phyloP scores from a whole-genome alignment of 2,888 invertebrate genomes.

The Entomobrya multifasciata region DNA sequence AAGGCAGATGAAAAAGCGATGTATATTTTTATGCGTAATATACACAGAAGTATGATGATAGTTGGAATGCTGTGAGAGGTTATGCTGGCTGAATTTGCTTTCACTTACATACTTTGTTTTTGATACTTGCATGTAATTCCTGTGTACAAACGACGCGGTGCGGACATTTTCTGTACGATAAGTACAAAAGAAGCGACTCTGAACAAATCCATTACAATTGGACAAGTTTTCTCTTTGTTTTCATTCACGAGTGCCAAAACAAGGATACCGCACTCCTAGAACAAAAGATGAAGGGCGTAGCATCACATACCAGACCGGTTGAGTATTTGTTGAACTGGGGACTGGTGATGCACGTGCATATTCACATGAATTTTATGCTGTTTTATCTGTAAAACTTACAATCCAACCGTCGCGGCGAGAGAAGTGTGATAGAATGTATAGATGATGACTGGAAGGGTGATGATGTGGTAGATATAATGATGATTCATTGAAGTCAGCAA shows the following conservation, averaged over 20 bases:
- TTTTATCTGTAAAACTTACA: too few species aligned
- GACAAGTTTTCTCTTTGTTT: conserved; percentile 43
- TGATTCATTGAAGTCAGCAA: too few species aligned
- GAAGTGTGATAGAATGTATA: too few species aligned
- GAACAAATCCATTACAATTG: conserved; percentile 64
- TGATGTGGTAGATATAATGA: too few species aligned
- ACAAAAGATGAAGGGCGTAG: neutral
- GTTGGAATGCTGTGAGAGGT: too few species aligned
- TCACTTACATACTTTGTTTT: neutral
- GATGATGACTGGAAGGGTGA: too few species aligned
- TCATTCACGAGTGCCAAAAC: conserved; percentile 19
- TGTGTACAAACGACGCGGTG: neutral
- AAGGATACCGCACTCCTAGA: neutral
- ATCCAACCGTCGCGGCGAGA: too few species aligned
- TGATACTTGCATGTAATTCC: neutral
- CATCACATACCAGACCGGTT: too few species aligned
- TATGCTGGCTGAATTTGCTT: conserved; percentile 18
- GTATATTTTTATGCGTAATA: too few species aligned
- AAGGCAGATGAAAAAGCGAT: neutral
- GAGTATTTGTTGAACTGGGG: too few species aligned
- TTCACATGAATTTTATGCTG: too few species aligned
- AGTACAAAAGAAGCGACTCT: conserved; percentile 9
- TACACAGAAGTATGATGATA: too few species aligned
- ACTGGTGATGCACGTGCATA: neutral
- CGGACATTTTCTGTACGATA: neutral